Base-by-base conservation (phyloP, 2,113 vertebrate genomes). In the Rattus rattus region DNA sequence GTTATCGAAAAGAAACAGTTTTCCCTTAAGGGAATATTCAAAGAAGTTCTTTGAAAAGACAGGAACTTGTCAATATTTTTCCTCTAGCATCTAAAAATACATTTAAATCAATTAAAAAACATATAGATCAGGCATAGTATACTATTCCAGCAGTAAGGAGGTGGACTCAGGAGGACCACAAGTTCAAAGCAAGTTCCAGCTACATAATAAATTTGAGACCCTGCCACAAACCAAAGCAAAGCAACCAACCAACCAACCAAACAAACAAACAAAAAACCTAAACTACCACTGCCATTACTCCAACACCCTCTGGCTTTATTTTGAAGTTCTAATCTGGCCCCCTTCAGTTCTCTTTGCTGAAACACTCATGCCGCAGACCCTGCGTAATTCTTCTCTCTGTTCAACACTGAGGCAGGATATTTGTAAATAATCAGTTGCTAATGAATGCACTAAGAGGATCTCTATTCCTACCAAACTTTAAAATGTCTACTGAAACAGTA, bases 1-100 rank as follows among this genome's bases (percentile, higher is more conserved):
- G 11, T 16, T 61, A 73, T 65, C 72, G 79, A 69, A 93, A 59
- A 90, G 65, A 94, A 94, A 59, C 88, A 6, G 61, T 88, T 96
- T 93, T 92, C 36, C 12, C 65, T 77, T 3, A 75, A 30, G 24
- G 87, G 87, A 92, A 12, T 70, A 83, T 6, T 94, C 22, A 90
- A 75, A 83, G 0, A 59, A 95, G 6, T 36, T 94, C 20, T 81
- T 67, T 85, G 3, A 33, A 94, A 33, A 67, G 22, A 75, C 16
- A n/a, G 28, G 59, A 8, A 33, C 20, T 93, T 76, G n/a, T 59
- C 26, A 73, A 73, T n/a, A 33, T 2, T 75, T 56, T 80, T 36
- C 43, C 43, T 20, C 14, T 73, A 90, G 16, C 20, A 75, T 77
- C 79, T 81, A 26, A 85, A 89, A 56, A 77, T 87, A 22, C 49